phyloP scores from a whole-genome alignment of 2,797 vertebrate species.

The Helicolenus hilgendorfi region DNA sequence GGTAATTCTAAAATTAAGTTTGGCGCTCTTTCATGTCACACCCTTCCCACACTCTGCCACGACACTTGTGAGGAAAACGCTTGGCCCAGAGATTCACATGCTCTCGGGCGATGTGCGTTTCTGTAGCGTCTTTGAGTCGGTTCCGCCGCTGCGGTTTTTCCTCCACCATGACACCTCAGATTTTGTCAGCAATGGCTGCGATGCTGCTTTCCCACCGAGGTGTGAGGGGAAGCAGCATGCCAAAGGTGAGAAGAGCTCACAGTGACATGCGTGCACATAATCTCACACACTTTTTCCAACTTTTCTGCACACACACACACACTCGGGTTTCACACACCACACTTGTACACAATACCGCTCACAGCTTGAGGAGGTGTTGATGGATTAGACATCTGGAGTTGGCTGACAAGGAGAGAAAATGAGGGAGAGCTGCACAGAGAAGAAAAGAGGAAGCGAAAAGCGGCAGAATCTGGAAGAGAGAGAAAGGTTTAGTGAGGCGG shows the following conservation, averaged over 20 bases:
- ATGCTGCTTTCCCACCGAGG: conserved; percentile 79
- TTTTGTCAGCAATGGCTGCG: conserved; percentile 81
- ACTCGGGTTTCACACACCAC: conserved; percentile 45
- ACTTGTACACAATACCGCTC: conserved; percentile 79
- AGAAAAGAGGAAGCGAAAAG: conserved; percentile 55
- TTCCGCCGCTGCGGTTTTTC: conserved; percentile 68
- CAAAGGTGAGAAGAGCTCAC: conserved; percentile 82
- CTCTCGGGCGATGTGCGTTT: conserved; percentile 66
- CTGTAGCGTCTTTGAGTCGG: conserved; percentile 56
- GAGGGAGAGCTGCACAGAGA: conserved; percentile 69
- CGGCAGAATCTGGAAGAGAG: conserved; percentile 58
- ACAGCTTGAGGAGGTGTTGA: conserved; percentile 91
- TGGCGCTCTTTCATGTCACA: conserved; percentile 74
- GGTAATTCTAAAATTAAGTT: conserved; percentile 80
- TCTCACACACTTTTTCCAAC: conserved; percentile 71
- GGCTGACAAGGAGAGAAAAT: conserved; percentile 87
- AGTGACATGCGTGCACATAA: conserved; percentile 72
- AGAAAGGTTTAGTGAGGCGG: conserved; percentile 68
- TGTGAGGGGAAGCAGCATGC: conserved; percentile 84
- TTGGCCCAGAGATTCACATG: conserved; percentile 70
- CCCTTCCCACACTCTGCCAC: conserved; percentile 62
- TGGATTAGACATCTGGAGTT: conserved; percentile 92
- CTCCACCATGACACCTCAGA: conserved; percentile 83
- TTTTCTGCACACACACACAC: conserved; percentile 40
- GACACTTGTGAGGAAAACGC: conserved; percentile 61